phyloP scores from a whole-genome alignment of 1,140 invertebrate genomes.

The roundworm (Caenorhabditis elegans) region WBcel235 BX284605.5:10360001-10360500 shows the following conservation, averaged over 20 bases:
- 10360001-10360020: conserved; percentile 63
- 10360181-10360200: too few relatives aligned
- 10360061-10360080: conserved; percentile 90
- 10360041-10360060: conserved; percentile 81
- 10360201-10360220: conserved; percentile 77
- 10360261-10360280: conserved; percentile 92
- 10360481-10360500: too few relatives aligned
- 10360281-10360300: conserved; percentile 87
- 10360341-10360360: conserved; percentile 77
- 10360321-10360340: conserved; percentile 23
- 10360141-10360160: background rate
- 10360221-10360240: conserved; percentile 88
- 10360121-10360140: conserved; percentile 67
- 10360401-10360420: conserved; percentile 76
- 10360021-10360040: conserved; percentile 70
- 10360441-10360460: conserved; percentile 81
- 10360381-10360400: conserved; percentile 83
- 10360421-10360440: conserved; percentile 73
- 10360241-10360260: conserved; percentile 79
- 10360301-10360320: background rate
- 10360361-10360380: conserved; percentile 77
- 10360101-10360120: conserved; percentile 83
- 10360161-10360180: too few relatives aligned
- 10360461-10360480: conserved; percentile 78
- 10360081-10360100: conserved; percentile 87